Conservation (phyloP, 2,888 invertebrate species). For the Baronia brevicornis region DNA sequence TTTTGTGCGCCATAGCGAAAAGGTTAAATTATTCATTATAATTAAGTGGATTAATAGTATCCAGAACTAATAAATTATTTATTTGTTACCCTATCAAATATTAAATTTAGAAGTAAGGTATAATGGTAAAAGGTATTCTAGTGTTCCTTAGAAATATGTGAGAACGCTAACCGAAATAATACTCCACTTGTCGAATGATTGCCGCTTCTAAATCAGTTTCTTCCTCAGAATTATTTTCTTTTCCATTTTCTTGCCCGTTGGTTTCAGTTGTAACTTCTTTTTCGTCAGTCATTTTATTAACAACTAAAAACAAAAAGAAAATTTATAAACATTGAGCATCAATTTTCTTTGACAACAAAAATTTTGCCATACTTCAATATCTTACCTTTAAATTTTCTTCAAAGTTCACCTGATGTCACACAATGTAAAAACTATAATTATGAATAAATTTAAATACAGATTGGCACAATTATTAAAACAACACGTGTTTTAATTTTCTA, state of each 20-base stretch:
- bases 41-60: no score
- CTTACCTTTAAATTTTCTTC: no score
- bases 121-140: neutral
- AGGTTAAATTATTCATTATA: no score
- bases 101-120: neutral
- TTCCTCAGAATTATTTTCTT: constrained; percentile 32
- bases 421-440: constrained; percentile 2
- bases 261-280: constrained; percentile 43
- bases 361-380: no score
- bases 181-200: constrained; percentile 81
- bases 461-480: constrained; percentile 17
- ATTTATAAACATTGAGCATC: constrained; percentile 8
- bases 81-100: no score
- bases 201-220: constrained; percentile 68
- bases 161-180: constrained; percentile 70
- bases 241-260: constrained; percentile 41
- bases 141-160: constrained; percentile 1
- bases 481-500: constrained; percentile 36
- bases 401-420: no score
- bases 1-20: no score
- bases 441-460: constrained; percentile 1
- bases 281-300: constrained; percentile 50
- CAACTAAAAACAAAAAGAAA: constrained; percentile 20
- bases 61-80: no score
- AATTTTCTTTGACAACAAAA: no score